Percentiles rank a stretch among this genome's conserved stretches.
These are phyloP conservation scores for Toxotes chatareus DNA, from an alignment of 2,113 vertebrate species.

Conservation along the genomic window DNA sequence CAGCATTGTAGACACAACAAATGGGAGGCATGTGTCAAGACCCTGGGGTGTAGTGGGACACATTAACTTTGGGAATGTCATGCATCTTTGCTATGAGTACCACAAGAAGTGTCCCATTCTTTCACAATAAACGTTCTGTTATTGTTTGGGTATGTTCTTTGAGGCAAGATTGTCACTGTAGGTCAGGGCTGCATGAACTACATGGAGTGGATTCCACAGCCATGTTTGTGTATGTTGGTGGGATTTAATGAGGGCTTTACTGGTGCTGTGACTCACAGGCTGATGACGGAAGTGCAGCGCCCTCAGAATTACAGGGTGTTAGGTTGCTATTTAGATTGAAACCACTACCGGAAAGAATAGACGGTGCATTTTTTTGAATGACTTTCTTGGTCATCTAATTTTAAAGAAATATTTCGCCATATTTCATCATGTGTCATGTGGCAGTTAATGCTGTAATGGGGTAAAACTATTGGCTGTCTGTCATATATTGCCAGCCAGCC, in stretches of 20 bases:
- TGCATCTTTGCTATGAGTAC: constrained; percentile 43
- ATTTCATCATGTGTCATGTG: constrained; percentile 16
- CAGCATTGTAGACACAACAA: constrained; percentile 16
- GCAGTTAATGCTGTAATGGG: constrained; percentile 20
- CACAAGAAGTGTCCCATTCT: constrained; percentile 52
- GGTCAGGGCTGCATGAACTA: constrained; percentile 17
- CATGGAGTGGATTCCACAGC: constrained; percentile 53
- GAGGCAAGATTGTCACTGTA: constrained; percentile 22
- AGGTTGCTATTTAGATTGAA: constrained; percentile 57
- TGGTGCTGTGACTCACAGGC: constrained; percentile 63
- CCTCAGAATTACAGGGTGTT: constrained; percentile 73
- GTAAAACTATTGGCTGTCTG: constrained; percentile 8
- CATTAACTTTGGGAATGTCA: constrained; percentile 54
- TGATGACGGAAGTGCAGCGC: constrained; percentile 58
- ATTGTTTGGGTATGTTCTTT: constrained; percentile 39
- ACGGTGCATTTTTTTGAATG: constrained; percentile 22
- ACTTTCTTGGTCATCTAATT: constrained; percentile 12
- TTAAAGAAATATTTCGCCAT: constrained; percentile 24
- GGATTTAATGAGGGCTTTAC: constrained; percentile 70
- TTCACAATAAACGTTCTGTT: constrained; percentile 63
- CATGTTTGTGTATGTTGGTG: constrained; percentile 70
- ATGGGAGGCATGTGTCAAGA: constrained; percentile 34
- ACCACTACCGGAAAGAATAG: constrained; percentile 29
- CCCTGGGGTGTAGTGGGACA: constrained; percentile 6
- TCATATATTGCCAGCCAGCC: constrained; percentile 29